Base-by-base conservation (phyloP, 2,797 vertebrate genomes). In the Psittacula echo region DNA sequence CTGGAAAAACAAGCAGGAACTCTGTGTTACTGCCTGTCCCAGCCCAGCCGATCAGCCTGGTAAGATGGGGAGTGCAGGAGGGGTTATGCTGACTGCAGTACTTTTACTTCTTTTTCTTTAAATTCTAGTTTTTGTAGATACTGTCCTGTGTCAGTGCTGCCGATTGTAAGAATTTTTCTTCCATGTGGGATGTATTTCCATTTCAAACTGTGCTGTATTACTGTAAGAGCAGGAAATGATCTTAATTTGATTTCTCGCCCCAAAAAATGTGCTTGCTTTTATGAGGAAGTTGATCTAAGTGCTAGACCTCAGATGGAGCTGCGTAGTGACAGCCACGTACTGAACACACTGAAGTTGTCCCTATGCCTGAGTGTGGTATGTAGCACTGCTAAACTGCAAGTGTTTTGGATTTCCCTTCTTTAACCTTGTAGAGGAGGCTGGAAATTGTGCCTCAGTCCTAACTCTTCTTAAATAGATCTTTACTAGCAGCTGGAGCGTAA, bases 331-430 rank as follows among this genome's bases (percentile, higher is more conserved):
- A 56, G 48, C 37, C 83, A 51, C 0, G 0, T 37, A 18, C 27
- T 27, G 22, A 80, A 7, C 27, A 5, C 3, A 0, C 39, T 68
- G 15, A 45, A 17, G 24, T 24, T 77, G 26, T 45, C 78, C 51
- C 87, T 14, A 0, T 61, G 42, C 23, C 53, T 0, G 0, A 56
- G 39, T 1, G 0, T 6, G 18, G 26, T 17, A 7, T 0, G 1
- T 2, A 5, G 22, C 24, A 37, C n/a, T 53, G 29, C 14, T 30
- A 50, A 67, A 7, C 56, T 27, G 24, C 41, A 18, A 17, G 11
- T 6, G 1, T 51, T 68, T 44, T 14, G 2, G 53, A 5, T 44
- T 78, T 64, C 29, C 47, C 44, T 76, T 45, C 29, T 12, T 45
- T 12, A 39, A 16, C 45, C 30, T 74, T 53, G 12, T n/a, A 54